Evolutionary conservation across 2,113 vertebrate genomes (phyloP).

Genomic region (Suricata suricatta): DNA sequence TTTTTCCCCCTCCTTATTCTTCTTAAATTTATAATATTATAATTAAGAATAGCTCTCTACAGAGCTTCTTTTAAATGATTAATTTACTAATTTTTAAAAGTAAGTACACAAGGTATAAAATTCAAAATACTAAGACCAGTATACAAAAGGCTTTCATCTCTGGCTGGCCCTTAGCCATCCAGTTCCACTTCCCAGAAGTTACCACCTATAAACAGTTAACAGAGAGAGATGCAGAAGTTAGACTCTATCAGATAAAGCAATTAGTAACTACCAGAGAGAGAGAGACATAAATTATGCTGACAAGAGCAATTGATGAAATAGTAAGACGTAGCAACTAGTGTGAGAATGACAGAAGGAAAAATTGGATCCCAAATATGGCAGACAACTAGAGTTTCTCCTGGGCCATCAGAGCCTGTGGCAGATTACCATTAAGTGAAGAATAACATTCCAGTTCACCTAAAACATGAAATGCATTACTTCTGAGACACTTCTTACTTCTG

Average conservation of each 20-base stretch:
- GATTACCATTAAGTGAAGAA: not conserved
- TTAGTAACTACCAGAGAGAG: no score
- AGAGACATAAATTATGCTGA: not conserved
- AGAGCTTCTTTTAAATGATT: not conserved
- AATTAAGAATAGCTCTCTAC: not conserved
- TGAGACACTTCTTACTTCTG: not conserved
- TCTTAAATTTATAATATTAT: not conserved
- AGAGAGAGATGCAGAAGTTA: not conserved
- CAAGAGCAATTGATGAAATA: not conserved
- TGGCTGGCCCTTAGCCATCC: not conserved
- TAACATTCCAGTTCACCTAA: not conserved
- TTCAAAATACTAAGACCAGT: not conserved
- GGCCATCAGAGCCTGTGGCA: not conserved
- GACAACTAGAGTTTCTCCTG: not conserved
- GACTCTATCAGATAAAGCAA: not conserved
- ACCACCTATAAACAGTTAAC: not conserved
- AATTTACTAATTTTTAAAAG: not conserved
- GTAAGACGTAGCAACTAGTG: not conserved
- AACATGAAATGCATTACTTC: not conserved
- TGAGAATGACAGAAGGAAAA: not conserved
- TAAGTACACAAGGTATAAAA: not conserved
- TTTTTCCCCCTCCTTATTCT: not conserved
- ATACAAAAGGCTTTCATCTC: not conserved
- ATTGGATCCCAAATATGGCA: not conserved
- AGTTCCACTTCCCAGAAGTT: not conserved